A percentile compares a stretch with the other conserved stretches of the same genome.
phyloP scores from a whole-genome alignment of 2,113 vertebrate species.

The Amphiprion percula region DNA sequence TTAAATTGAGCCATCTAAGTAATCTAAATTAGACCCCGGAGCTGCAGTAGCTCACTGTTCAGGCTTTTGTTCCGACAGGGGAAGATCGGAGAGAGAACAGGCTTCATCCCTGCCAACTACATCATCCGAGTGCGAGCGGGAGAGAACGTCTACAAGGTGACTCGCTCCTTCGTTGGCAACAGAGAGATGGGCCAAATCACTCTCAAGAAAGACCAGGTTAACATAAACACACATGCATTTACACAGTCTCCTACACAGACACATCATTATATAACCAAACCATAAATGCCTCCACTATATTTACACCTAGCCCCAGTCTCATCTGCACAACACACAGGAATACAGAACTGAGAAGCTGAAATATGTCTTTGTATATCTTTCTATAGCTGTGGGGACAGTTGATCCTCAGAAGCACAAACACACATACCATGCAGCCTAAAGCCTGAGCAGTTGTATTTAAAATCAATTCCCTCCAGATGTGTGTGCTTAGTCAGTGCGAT shows the following conservation, averaged over 20 bases:
- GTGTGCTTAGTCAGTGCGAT: not conserved
- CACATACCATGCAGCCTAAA: not conserved
- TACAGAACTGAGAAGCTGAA: not conserved
- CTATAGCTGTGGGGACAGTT: not conserved
- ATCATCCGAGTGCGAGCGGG: constrained; percentile 91
- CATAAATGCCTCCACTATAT: not conserved
- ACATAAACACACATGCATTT: not conserved
- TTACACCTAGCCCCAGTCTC: not conserved
- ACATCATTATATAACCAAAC: constrained; percentile 7
- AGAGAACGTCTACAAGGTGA: constrained; percentile 90
- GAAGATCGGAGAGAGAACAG: constrained; percentile 88
- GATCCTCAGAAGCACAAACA: not conserved
- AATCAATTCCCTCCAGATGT: not conserved
- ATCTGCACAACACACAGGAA: not conserved
- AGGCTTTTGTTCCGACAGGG: constrained; percentile 80
- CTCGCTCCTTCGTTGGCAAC: constrained; percentile 91
- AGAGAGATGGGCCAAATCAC: constrained; percentile 94
- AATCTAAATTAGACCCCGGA: constrained; percentile 5
- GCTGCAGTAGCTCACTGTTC: not conserved
- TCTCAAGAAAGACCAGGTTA: constrained; percentile 93
- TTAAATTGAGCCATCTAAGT: not conserved
- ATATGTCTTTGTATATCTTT: not conserved
- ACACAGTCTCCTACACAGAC: not conserved
- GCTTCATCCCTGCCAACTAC: constrained; percentile 91
- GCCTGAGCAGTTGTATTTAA: not conserved